Evolutionary conservation across 2,113 vertebrate species (phyloP).

Genomic region (Oncorhynchus kisutch): DNA sequence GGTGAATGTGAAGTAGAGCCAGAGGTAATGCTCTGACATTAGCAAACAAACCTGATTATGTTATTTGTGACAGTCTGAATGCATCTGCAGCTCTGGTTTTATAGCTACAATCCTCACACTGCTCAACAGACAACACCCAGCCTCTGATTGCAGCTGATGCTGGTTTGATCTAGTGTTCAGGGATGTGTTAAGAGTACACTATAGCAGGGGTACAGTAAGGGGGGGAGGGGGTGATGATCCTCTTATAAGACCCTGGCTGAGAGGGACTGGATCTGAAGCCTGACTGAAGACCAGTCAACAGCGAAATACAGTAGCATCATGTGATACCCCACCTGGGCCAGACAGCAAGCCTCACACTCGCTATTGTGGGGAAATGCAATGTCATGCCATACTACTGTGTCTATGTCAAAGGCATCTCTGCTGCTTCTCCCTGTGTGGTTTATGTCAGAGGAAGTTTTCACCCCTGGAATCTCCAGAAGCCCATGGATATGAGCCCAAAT

Average conservation of each 20-base stretch:
- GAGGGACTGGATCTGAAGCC: neutral
- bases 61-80: too few relatives aligned
- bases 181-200: neutral
- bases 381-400: neutral
- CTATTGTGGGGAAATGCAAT: neutral
- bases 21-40: too few relatives aligned
- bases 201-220: neutral
- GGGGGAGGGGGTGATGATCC: neutral
- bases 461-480: neutral
- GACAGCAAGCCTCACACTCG: neutral
- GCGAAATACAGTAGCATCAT: neutral
- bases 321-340: constrained; percentile 1
- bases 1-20: too few relatives aligned
- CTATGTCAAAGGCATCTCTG: neutral
- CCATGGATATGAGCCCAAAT: neutral
- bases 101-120: too few relatives aligned
- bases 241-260: neutral
- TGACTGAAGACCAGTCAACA: neutral
- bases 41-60: too few relatives aligned
- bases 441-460: neutral
- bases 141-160: neutral
- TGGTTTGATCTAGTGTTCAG: neutral
- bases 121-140: neutral
- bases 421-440: neutral
- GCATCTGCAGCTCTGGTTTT: too few relatives aligned